Conservation (phyloP, 1,140 invertebrate species). For the Sipha flava region DNA sequence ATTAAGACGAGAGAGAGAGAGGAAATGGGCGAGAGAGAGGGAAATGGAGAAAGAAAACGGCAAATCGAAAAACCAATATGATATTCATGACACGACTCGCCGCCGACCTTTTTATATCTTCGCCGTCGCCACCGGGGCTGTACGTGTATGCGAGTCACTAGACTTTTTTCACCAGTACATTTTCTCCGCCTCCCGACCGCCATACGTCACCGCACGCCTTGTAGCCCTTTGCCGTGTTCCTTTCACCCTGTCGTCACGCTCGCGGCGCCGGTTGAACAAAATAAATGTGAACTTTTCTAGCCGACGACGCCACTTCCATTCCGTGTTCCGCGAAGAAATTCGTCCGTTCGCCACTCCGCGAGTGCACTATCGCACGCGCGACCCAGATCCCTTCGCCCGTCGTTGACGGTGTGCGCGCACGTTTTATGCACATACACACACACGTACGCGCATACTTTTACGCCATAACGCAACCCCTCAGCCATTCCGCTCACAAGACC, state of each 20-base stretch:
- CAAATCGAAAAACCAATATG: not conserved
- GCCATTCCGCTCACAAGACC: too few relatives aligned
- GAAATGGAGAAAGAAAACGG: not conserved
- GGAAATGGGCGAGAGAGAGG: not conserved
- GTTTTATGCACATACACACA: too few relatives aligned
- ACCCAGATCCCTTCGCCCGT: too few relatives aligned
- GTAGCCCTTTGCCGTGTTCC: too few relatives aligned
- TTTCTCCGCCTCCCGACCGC: not conserved
- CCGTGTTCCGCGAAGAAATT: too few relatives aligned
- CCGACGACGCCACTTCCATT: not conserved
- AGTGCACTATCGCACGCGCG: not conserved
- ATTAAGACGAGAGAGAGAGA: not conserved
- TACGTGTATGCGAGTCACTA: too few relatives aligned
- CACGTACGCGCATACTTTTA: too few relatives aligned
- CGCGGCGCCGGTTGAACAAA: not conserved
- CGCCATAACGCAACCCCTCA: too few relatives aligned
- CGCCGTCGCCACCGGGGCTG: not conserved
- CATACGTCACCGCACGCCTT: too few relatives aligned
- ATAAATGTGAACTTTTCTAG: not conserved
- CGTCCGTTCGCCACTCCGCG: too few relatives aligned
- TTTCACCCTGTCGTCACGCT: not conserved
- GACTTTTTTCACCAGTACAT: not conserved
- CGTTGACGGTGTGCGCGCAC: too few relatives aligned
- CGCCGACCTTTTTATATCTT: not conserved
- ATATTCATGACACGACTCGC: not conserved